phyloP scores from a whole-genome alignment of 53 echinoderm and acorn worm genomes.

The Luidia sarsii region DNA sequence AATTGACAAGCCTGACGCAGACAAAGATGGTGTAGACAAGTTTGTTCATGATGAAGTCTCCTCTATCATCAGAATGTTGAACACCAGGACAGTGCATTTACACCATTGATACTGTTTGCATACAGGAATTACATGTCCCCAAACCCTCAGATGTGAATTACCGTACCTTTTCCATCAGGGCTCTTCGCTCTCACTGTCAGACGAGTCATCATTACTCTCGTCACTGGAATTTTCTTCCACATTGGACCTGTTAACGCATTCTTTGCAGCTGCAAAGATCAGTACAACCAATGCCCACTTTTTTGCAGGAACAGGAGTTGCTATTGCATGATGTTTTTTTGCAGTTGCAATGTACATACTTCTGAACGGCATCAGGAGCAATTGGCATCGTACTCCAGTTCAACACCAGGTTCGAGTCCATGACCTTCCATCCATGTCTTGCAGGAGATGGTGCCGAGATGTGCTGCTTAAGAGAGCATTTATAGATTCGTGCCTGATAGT shows the following conservation, averaged over 20 bases:
- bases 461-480: conserved; percentile 20
- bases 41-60: too few species aligned
- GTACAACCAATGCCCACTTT: conserved; percentile 27
- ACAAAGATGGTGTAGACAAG: too few species aligned
- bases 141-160: too few species aligned
- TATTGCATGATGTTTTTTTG: conserved; percentile 22
- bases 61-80: too few species aligned
- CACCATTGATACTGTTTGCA: too few species aligned
- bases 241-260: background rate
- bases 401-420: background rate
- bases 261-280: conserved; percentile 20
- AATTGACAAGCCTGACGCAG: too few species aligned
- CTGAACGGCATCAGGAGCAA: conserved; percentile 37
- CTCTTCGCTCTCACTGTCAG: conserved; percentile 24
- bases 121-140: too few species aligned
- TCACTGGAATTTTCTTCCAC: conserved; percentile 11
- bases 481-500: conserved; percentile 32
- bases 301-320: conserved; percentile 38
- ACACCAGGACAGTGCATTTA: too few species aligned
- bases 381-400: conserved; percentile 29
- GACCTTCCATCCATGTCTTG: conserved; percentile 30
- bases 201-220: conserved; percentile 11
- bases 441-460: conserved; percentile 6
- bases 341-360: conserved; percentile 44
- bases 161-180: background rate